These are phyloP conservation scores for Alloscopus bannaensis DNA, from an alignment of 2,888 invertebrate genomes.

Conservation along the genomic window DNA sequence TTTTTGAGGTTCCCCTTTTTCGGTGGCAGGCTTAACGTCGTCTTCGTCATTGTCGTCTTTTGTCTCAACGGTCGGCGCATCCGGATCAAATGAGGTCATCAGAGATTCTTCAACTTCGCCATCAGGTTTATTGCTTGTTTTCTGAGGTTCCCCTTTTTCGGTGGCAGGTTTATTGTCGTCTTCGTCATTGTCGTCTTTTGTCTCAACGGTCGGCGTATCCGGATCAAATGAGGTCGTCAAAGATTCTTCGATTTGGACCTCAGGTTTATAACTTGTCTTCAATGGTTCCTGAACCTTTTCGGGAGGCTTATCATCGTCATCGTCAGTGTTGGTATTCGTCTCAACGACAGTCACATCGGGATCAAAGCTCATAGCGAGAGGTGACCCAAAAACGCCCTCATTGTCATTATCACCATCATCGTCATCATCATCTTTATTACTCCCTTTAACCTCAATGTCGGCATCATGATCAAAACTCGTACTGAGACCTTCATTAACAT, in stretches of 20 bases:
- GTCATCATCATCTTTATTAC: not conserved
- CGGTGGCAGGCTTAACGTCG: not conserved
- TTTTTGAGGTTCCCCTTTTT: not conserved
- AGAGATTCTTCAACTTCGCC: too few species aligned
- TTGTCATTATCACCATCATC: not conserved
- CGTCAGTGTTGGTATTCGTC: not conserved
- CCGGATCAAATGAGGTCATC: too few species aligned
- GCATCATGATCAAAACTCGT: too few species aligned
- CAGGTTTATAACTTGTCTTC: too few species aligned
- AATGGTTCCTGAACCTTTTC: not conserved
- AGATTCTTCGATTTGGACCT: too few species aligned
- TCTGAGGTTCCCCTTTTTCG: not conserved
- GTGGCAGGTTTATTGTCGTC: not conserved
- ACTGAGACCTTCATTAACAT: too few species aligned
- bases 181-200: not conserved
- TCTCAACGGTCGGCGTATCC: not conserved
- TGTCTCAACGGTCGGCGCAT: not conserved
- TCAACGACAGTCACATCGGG: not conserved
- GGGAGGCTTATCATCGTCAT: not conserved
- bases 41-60: not conserved
- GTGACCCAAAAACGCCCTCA: too few species aligned
- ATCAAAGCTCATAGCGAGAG: too few species aligned
- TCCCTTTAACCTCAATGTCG: not conserved
- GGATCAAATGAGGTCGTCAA: too few species aligned
- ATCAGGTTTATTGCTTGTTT: too few species aligned